Evolutionary conservation across 1,140 invertebrate species (phyloP), one percentile per base, ranked within the genome.

Genomic region (Pinna nobilis): DNA sequence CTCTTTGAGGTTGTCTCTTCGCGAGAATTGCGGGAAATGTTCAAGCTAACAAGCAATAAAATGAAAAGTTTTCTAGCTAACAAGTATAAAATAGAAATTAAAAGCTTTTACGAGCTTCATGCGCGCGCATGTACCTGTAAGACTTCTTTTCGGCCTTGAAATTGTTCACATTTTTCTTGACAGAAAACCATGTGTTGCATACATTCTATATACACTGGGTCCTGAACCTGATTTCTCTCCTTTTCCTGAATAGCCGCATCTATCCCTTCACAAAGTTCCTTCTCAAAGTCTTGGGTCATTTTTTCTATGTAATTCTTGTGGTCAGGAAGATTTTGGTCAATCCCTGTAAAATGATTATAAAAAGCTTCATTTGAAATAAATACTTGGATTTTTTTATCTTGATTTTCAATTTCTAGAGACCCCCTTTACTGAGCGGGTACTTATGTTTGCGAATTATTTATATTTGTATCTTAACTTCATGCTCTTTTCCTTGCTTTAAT

Each of bases 291-390:
- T n/a, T 71, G 20, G 7, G 41, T 60, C 28, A 82, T 50, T 13
- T 64, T 37, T 6, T 60, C 44, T n/a, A 82, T 30, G 47, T 82
- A 82, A 11, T 70, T 70, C 44, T 41, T 37, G 33, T 82, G 80
- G 55, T 74, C 59, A 23, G 41, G 30, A 39, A 33, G 33, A 1
- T 74, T 39, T 15, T 71, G 74, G 49, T 79, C 53, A 13, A 82
- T 70, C 30, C 80, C 80, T 82, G 25, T 4, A 53, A 50, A 28
- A 55, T 35, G 32, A 30, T n/a, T n/a, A 35, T 23, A 1, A 39
- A 33, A 30, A 39, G 60, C 18, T 32, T 25, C 5, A 11, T 47
- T 1, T 32, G 33, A 1, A 13, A 6, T 55, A 20, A 39, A 32
- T 49, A n/a, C 5, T 6, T 65, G 5, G 15, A 18, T 49, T 20